Evolutionary conservation across 2,888 invertebrate genomes (phyloP).

Genomic region (Carterocephalus palaemon): DNA sequence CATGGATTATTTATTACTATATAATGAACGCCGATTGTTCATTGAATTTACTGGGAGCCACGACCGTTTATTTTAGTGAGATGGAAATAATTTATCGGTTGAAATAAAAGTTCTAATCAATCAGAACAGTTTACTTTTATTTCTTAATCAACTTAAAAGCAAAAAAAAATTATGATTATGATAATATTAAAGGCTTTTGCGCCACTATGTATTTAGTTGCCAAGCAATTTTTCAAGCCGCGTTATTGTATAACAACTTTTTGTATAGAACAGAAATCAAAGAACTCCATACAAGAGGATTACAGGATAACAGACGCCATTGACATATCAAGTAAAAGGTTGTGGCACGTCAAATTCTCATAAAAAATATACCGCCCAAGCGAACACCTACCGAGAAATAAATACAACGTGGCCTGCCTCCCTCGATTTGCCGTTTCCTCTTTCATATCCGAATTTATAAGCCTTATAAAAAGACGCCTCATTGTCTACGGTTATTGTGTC

Average conservation of each 20-base stretch:
- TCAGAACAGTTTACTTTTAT: too few species aligned
- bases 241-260: neutral
- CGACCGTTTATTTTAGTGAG: too few species aligned
- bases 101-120: too few species aligned
- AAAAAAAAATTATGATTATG: too few species aligned
- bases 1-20: too few species aligned
- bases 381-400: conserved; percentile 23
- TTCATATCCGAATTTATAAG: conserved; percentile 1
- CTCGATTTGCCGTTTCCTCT: neutral
- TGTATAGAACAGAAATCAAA: neutral
- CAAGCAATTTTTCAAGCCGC: neutral
- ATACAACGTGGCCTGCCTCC: neutral
- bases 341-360: conserved; percentile 32
- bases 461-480: neutral
- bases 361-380: conserved; percentile 43
- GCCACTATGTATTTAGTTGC: conserved; percentile 1
- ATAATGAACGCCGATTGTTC: too few species aligned
- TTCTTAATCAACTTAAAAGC: too few species aligned
- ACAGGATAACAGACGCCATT: neutral
- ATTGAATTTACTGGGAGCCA: too few species aligned
- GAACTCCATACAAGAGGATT: too few species aligned
- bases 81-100: too few species aligned
- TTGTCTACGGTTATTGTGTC: neutral
- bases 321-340: neutral
- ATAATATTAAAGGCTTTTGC: too few species aligned